Evolutionary conservation across 2,113 vertebrate species (phyloP), one percentile per base, ranked within the genome.

Genomic region (Campylomormyrus numenius): DNA sequence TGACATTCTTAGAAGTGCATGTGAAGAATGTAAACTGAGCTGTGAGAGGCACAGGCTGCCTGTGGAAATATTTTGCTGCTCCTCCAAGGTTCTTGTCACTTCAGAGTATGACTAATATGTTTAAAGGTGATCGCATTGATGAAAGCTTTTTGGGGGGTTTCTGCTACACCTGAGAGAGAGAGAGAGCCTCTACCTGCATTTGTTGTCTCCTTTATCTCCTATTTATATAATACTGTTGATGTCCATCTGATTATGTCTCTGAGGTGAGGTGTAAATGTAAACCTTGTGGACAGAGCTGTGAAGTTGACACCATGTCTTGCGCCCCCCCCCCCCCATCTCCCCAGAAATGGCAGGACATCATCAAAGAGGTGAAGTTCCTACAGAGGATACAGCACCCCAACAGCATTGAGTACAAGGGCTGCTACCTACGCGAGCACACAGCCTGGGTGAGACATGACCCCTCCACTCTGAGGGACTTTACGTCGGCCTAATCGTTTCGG

Each of bases 281-380:
- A 80, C 5, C 35, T 35, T 39, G 13, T 7, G 17, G 31, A 80
- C 74, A 80, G 13, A 70, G 62, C 62, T 31, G 62, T 31, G 35
- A 35, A 80, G 74, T 39, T 80, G 74, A 80, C 74, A 42, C 13
- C 74, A 11, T 89, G 27, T 74, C n/a, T 50, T 56, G 19, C 1
- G 1, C 50, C 0, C 10, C 10, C 49, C 49, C 19, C 1, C 10
- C 19, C 3, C 35, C 8, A 15, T 52, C 2, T 92, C 92, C 45
- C 91, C 93, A 99, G 98, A 99, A 99, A 97, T 99, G 98, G 98
- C 98, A 99, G 94, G 98, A 99, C 95, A 99, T 99, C 94, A 98
- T 99, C 95, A 99, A 99, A 92, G 98, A 99, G 96, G 98, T 99
- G 92, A 99, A 97, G 94, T 99, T 99, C 95, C 96, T 99, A 92